Evolutionary conservation across 2,113 vertebrate species (phyloP), one percentile per base, ranked within the genome.

Genomic region (Poeciliopsis retropinna): DNA sequence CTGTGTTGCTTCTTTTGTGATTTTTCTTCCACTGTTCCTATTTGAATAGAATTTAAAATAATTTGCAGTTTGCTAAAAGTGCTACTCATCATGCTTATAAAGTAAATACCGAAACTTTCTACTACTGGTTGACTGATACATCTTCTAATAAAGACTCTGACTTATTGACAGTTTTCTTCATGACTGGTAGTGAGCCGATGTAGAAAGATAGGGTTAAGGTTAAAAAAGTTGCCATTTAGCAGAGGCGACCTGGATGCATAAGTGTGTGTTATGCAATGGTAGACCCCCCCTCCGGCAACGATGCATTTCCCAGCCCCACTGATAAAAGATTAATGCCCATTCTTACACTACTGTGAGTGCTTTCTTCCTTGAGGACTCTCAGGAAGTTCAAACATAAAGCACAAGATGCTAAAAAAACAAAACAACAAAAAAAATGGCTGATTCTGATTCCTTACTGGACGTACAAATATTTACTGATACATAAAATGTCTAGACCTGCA

Each of bases 271-370:
- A 87, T 72, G 44, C 84, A 88, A 91, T 22, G 2, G 22, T 69
- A 86, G 78, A 37, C 34, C 31, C 78, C 65, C 79, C 85, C 85
- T 82, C 79, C 72, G 82, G 86, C 75, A 70, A 70, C 69, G 57
- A 78, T 77, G 79, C 84, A 76, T 88, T 91, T 91, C 83, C 84
- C 67, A 70, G 75, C 83, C 82, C 70, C 41, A 64, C 67, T 78
- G 64, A 85, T 88, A 64, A 86, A 86, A 86, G 73, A 84, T 89
- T 68, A 84, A 87, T 79, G 84, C 41, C 47, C 82, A 67, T 82
- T 84, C 83, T 85, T 80, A 79, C 37, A 41, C 76, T 22, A 27
- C 64, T 79, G 57, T 69, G 61, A 79, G 74, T 22, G 13, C 72
- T 73, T 51, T 64, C 73, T 61, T 79, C 37, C 19, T 54, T 64